Percentiles rank a stretch among this genome's conserved stretches.
Conservation (phyloP, 1,140 invertebrate genomes). For the Oedothorax gibbosus region DNA sequence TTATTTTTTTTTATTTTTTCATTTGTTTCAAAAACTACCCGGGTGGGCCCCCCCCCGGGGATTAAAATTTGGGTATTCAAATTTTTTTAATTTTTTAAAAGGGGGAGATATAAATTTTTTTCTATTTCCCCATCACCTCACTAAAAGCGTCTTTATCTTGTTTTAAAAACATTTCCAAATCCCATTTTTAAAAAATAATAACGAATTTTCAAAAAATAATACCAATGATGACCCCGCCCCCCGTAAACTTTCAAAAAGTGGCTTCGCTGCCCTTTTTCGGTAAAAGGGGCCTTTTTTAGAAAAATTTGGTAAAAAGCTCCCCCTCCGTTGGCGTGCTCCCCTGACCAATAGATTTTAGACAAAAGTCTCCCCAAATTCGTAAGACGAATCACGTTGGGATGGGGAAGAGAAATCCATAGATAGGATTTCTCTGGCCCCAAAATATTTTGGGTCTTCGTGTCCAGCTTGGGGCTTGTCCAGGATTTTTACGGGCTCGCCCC, state of each 20-base stretch:
- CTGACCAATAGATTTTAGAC: constrained; percentile 85
- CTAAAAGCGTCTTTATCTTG: too few relatives aligned
- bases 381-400: constrained; percentile 84
- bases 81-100: too few relatives aligned
- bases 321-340: constrained; percentile 86
- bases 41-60: too few relatives aligned
- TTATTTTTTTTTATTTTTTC: too few relatives aligned
- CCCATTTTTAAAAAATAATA: too few relatives aligned
- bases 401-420: constrained; percentile 82
- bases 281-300: constrained; percentile 79
- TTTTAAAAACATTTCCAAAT: too few relatives aligned
- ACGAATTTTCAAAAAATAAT: too few relatives aligned
- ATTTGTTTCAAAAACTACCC: too few relatives aligned
- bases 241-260: constrained; percentile 82
- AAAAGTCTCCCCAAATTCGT: constrained; percentile 83
- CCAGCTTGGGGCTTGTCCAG: constrained; percentile 85
- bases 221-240: constrained; percentile 88
- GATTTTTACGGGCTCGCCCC: constrained; percentile 91
- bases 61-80: too few relatives aligned
- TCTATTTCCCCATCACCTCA: too few relatives aligned
- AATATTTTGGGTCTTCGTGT: constrained; percentile 83
- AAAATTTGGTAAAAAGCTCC: constrained; percentile 87
- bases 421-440: constrained; percentile 80
- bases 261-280: constrained; percentile 79
- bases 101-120: too few relatives aligned